Evolutionary conservation across 1,140 invertebrate genomes (phyloP).

Genomic region (Pteromalus puparum): DNA sequence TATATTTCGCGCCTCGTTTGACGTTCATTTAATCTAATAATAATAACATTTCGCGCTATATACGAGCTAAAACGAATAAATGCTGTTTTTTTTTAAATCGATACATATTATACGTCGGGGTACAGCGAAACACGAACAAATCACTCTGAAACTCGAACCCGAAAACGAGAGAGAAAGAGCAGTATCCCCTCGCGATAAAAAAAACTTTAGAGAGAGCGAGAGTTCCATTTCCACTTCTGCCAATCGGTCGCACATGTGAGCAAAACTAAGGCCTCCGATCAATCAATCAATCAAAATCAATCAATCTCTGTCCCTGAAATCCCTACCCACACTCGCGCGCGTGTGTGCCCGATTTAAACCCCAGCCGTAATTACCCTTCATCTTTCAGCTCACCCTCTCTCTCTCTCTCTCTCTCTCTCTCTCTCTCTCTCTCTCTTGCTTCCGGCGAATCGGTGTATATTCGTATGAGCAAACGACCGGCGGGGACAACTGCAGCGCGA

Average conservation of each 20-base stretch:
- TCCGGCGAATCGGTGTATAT: not conserved
- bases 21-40: not conserved
- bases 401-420: no score
- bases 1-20: not conserved
- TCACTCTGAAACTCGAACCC: not conserved
- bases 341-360: not conserved
- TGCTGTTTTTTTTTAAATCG: not conserved
- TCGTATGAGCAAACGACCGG: not conserved
- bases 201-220: not conserved
- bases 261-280: slow-evolving; percentile 6
- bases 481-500: not conserved
- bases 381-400: not conserved
- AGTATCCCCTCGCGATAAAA: not conserved
- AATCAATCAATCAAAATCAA: slow-evolving; percentile 17
- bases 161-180: not conserved
- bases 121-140: not conserved
- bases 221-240: not conserved
- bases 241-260: not conserved
- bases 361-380: not conserved
- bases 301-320: not conserved
- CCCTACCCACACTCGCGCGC: not conserved
- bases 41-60: no score
- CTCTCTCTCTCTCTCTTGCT: not conserved
- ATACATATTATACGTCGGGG: no score
- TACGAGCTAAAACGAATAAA: not conserved